Base-by-base conservation (phyloP, 2,113 vertebrate species). In the Saimiri boliviensis region DNA sequence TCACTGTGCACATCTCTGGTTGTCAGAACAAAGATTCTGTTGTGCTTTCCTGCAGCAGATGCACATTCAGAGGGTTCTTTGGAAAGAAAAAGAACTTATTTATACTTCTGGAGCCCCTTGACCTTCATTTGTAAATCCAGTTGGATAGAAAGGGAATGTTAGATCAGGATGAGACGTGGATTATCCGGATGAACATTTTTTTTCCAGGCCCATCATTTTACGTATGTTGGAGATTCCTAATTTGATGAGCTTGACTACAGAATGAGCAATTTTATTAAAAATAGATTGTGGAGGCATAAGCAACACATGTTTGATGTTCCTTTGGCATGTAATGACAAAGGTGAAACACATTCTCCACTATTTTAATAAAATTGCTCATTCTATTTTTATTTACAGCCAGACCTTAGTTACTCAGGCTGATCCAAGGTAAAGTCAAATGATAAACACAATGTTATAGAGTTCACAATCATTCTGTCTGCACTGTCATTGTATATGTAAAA, bases 11-110 rank as follows among this genome's bases (percentile, higher is more conserved):
- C 97, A 98, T 98, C 91, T 91, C 98, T 97, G 95, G 98, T 97
- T 97, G 97, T 95, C 70, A 56, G 96, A 98, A 98, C 98, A 98
- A 98, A 98, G 97, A 93, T 97, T 95, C 95, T 97, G 66, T 98
- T 98, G 98, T 98, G 91, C 93, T 97, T 97, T 95, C 97, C 93
- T 95, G 94, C 94, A 98, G 98, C 98, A 98, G 95, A 98, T 97
- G 97, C 96, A 97, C 97, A 97, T 97, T 98, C 95, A 98, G 98
- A 98, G 98, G 96, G 94, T 98, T 98, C 98, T 58, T 70, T 96
- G 93, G 63, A 85, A 96, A 98, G 97, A 97, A 97, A 96, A 98
- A 97, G 89, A 95, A 96, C 68, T 97, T 85, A 63, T 90, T 98
- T 92, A 91, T 98, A 86, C 90, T 98, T 96, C 85, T 95, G 86